Evolutionary conservation across 2,888 invertebrate species (phyloP), one percentile per base, ranked within the genome.

Genomic region (Drosophila parthenogenetica): DNA sequence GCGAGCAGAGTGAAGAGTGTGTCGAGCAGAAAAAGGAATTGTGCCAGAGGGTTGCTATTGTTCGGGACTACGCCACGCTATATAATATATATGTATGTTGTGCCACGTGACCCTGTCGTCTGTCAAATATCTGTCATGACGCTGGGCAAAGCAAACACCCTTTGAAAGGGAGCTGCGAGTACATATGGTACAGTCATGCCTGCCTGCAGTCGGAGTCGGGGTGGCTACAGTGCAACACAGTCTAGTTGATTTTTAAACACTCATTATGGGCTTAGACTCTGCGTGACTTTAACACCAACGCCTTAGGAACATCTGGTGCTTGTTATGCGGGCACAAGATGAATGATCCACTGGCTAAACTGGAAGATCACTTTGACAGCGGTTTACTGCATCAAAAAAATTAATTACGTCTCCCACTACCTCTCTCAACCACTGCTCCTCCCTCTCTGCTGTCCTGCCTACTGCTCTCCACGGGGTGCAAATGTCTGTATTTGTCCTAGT

Each of bases 71-170:
- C 35, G 7, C 5, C 35, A 29, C 29, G 7, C 29, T 29, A 29
- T 29, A 29, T 35, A 35, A 35, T 35, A 35, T 35, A 35, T 35
- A 32, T 48, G 32, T 71, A 49, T 32, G 50, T 54, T 17, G 48
- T 39, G 39, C 63, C 77, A 69, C 77, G 76, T 69, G 76, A 77
- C 73, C 73, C 60, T 54, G 64, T 49, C 75, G 57, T 63, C 73
- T 68, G 68, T 64, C 68, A 54, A 55, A 58, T 60, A 64, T 61
- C 61, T 73, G 35, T 57, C 73, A 68, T 54, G 64, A 64, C 29
- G 49, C 22, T 11, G 29, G 37, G 48, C 51, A 16, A 40, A 40
- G 43, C 35, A 58, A 51, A 68, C 62, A 63, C 49, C 63, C 63
- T 35, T 35, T 19, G 11, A 25, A 13, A 11, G 35, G 35, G 51